Conservation (phyloP, 2,888 invertebrate species). For the Doris montereyensis region DNA sequence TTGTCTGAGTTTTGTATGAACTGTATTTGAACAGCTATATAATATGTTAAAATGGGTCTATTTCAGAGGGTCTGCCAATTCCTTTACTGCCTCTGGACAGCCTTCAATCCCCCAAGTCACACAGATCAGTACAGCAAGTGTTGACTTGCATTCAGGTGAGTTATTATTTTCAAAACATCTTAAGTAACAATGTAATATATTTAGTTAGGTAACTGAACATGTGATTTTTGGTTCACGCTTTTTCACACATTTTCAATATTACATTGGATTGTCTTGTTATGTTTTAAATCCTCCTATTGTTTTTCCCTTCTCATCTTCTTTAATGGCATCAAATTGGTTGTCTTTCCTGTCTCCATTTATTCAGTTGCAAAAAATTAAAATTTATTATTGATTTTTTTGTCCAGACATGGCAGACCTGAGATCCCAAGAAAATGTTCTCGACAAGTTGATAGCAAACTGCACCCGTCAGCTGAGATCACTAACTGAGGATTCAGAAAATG, state of each 20-base stretch:
- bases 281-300: too few relatives aligned
- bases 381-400: constrained; percentile 26
- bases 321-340: too few relatives aligned
- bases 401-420: constrained; percentile 79
- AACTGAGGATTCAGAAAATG: constrained; percentile 67
- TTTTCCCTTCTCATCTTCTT: too few relatives aligned
- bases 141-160: constrained; percentile 66
- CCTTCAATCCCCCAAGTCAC: constrained; percentile 40
- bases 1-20: too few relatives aligned
- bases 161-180: background rate
- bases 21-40: too few relatives aligned
- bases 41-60: too few relatives aligned
- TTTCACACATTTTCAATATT: too few relatives aligned
- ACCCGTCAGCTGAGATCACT: constrained; percentile 63
- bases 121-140: constrained; percentile 53
- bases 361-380: background rate
- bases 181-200: background rate
- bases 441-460: constrained; percentile 75
- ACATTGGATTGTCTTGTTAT: too few relatives aligned
- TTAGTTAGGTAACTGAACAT: too few relatives aligned
- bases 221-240: too few relatives aligned
- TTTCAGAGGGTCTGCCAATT: constrained; percentile 62
- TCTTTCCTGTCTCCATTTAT: background rate
- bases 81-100: constrained; percentile 60
- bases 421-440: constrained; percentile 83